Evolutionary conservation across 2,888 invertebrate species (phyloP).

Genomic region (Nudaria mundana): DNA sequence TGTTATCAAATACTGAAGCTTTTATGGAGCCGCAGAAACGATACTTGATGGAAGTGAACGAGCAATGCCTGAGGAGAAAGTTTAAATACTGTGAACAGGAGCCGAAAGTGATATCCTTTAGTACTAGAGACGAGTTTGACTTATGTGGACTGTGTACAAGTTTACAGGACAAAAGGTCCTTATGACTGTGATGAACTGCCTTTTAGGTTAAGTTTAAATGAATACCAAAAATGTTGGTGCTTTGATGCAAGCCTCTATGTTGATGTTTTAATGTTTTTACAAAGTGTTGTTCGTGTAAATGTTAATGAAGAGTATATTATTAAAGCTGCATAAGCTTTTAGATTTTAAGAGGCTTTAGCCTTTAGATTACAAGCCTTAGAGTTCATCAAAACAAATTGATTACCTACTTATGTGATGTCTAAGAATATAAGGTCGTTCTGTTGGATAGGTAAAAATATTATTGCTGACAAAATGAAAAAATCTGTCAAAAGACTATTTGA

Average conservation of each 20-base stretch:
- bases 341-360: too few species aligned
- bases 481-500: too few species aligned
- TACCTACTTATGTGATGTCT: too few species aligned
- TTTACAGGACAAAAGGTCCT: conserved; percentile 5
- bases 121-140: conserved; percentile 27
- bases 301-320: not conserved
- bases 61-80: conserved; percentile 42
- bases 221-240: conserved; percentile 12
- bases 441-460: too few species aligned
- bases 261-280: conserved; percentile 7
- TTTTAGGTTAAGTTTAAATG: conserved; percentile 8
- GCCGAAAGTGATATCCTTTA: conserved; percentile 44
- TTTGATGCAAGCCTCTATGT: conserved; percentile 1
- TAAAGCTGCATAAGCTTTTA: too few species aligned
- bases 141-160: conserved; percentile 38
- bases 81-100: conserved; percentile 38
- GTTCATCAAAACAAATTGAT: too few species aligned
- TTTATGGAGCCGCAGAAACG: conserved; percentile 44
- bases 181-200: conserved; percentile 6
- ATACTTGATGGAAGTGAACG: conserved; percentile 41
- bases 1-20: conserved; percentile 33
- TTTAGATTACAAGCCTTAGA: too few species aligned
- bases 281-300: not conserved
- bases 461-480: too few species aligned
- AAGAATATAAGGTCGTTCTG: too few species aligned